Evolutionary conservation across 2,797 vertebrate species (phyloP).

Genomic region (Chiroxiphia lanceolata): DNA sequence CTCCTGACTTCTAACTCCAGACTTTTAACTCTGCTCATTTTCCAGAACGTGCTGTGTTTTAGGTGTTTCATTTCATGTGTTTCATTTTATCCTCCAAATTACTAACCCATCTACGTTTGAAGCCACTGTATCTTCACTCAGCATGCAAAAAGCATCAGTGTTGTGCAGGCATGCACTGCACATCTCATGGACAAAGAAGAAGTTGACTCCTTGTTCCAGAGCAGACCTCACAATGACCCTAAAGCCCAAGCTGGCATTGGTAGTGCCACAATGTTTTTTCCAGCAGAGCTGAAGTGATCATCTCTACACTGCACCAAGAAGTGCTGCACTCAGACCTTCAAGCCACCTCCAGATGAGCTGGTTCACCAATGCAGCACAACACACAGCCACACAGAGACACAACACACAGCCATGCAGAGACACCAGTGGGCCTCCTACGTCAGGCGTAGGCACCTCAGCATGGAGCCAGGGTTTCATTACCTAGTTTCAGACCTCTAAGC

Average conservation of each 20-base stretch:
- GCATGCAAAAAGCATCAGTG: not conserved
- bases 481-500: not conserved
- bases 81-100: not conserved
- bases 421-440: rapidly evolving
- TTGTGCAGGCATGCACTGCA: rapidly evolving
- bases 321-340: not conserved
- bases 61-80: not conserved
- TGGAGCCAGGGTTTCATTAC: not conserved
- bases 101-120: not conserved
- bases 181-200: not conserved
- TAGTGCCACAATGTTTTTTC: not conserved
- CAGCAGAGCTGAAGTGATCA: not conserved
- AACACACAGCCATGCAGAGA: not conserved
- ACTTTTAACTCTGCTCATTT: not conserved
- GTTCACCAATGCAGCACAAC: not conserved
- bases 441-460: not conserved
- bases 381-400: not conserved
- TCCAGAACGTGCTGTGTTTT: not conserved
- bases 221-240: not conserved
- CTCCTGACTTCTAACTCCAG: not conserved
- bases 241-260: not conserved
- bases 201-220: not conserved
- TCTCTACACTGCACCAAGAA: rapidly evolving
- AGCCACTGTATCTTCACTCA: not conserved
- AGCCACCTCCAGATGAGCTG: not conserved